Evolutionary conservation across 2,113 vertebrate genomes (phyloP).

Genomic region (Falco punctatus): DNA sequence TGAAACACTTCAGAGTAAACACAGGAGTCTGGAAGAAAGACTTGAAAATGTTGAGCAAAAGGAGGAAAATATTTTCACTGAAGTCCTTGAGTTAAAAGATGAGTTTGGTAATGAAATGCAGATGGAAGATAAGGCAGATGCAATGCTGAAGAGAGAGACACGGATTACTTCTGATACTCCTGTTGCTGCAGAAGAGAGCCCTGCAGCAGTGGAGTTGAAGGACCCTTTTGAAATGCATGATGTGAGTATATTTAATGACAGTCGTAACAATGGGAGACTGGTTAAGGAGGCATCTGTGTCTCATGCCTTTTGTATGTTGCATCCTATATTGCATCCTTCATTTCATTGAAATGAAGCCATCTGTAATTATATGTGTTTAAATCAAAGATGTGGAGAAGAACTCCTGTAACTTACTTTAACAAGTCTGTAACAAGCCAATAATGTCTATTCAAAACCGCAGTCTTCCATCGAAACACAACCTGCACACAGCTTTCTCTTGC

Average conservation of each 20-base stretch:
- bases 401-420: neutral
- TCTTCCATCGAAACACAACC: conserved; percentile 28
- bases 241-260: conserved; percentile 62
- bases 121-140: neutral
- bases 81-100: conserved; percentile 46
- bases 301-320: neutral
- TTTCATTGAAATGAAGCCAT: conserved; percentile 43
- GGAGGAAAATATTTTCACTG: conserved; percentile 29
- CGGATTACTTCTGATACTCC: conserved; percentile 8
- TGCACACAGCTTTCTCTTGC: neutral
- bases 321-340: neutral
- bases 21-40: conserved; percentile 62
- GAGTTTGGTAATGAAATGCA: neutral
- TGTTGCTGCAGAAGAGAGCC: conserved; percentile 6
- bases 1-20: conserved; percentile 67
- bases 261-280: neutral
- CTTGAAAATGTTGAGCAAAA: conserved; percentile 68
- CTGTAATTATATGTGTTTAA: neutral
- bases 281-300: neutral
- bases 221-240: conserved; percentile 12
- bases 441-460: neutral
- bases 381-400: conserved; percentile 2
- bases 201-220: neutral
- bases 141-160: neutral
- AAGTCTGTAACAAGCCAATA: neutral